Evolutionary conservation across 2,888 invertebrate species (phyloP).

Genomic region (Callimorpha dominula): DNA sequence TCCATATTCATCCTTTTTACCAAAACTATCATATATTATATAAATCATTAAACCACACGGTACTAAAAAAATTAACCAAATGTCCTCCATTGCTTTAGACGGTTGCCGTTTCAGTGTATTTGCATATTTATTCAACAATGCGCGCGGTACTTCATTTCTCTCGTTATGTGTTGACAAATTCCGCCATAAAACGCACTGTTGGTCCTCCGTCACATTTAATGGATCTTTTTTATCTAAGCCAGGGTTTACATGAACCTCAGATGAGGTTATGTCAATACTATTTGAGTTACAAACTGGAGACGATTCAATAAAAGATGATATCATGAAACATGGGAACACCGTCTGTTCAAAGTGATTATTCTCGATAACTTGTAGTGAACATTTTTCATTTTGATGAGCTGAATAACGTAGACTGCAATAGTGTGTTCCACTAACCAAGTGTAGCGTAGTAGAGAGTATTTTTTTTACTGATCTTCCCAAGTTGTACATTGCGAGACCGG

Average conservation of each 20-base stretch:
- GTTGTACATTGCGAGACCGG: conserved; percentile 79
- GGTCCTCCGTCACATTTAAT: conserved; percentile 65
- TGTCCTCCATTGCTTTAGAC: too few species aligned
- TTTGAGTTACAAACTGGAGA: conserved; percentile 50
- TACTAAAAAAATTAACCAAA: too few species aligned
- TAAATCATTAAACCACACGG: too few species aligned
- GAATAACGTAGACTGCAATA: conserved; percentile 48
- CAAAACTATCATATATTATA: too few species aligned
- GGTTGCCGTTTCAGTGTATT: conserved; percentile 69
- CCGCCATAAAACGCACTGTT: conserved; percentile 78
- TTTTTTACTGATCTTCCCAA: conserved; percentile 70
- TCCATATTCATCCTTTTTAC: too few species aligned
- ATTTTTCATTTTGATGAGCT: conserved; percentile 65
- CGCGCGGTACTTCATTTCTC: conserved; percentile 70
- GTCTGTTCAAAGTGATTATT: conserved; percentile 72
- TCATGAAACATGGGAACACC: conserved; percentile 74
- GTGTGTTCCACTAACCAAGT: too few species aligned
- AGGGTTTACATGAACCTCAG: conserved; percentile 68
- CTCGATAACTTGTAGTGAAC: conserved; percentile 75
- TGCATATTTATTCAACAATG: conserved; percentile 73
- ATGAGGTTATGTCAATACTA: conserved; percentile 70
- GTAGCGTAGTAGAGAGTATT: conserved; percentile 28
- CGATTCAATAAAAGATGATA: conserved; percentile 76
- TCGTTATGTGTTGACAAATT: conserved; percentile 67
- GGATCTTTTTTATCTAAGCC: conserved; percentile 61